Percentiles rank a stretch among this genome's conserved stretches.
Conservation (phyloP, 30 jellyfish, hydroid and myxozoan genomes). For the Clytia hemisphaerica region DNA sequence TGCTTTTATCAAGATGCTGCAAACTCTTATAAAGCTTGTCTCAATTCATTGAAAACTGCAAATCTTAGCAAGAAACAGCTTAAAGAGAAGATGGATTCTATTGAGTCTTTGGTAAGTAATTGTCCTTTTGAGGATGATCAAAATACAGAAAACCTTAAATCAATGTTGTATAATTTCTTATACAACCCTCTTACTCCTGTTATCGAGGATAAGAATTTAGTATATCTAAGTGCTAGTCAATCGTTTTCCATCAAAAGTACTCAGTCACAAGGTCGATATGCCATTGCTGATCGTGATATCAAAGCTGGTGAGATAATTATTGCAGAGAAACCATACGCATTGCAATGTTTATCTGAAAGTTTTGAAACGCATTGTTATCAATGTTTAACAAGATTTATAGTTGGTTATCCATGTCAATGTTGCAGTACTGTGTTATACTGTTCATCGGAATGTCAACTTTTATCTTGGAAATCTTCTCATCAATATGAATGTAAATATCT, state of each 20-base stretch:
- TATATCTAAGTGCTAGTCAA: constrained; percentile 60
- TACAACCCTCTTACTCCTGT: constrained; percentile 17
- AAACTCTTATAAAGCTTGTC: constrained; percentile 24
- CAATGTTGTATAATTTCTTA: not conserved
- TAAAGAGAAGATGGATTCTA: constrained; percentile 24
- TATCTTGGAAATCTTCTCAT: constrained; percentile 49
- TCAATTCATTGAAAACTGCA: constrained; percentile 23
- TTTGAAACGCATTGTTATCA: constrained; percentile 60
- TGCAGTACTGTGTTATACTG: constrained; percentile 66
- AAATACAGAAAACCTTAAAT: too few relatives aligned
- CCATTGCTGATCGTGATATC: constrained; percentile 63
- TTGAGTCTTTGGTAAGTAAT: not conserved
- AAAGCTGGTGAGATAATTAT: constrained; percentile 74
- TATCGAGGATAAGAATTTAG: constrained; percentile 14
- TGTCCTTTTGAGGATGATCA: too few relatives aligned
- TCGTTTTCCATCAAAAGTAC: constrained; percentile 35
- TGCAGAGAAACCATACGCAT: constrained; percentile 63
- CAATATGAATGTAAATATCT: constrained; percentile 43
- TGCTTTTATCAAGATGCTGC: constrained; percentile 17
- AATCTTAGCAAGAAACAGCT: constrained; percentile 33
- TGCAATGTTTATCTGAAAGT: constrained; percentile 42
- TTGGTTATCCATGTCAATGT: constrained; percentile 42
- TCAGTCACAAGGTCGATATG: constrained; percentile 47
- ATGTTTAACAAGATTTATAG: constrained; percentile 52
- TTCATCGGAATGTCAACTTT: constrained; percentile 32